A percentile compares a stretch with the other conserved stretches of the same genome.
Evolutionary conservation across 2,797 vertebrate species (phyloP).

Genomic region (Pseudochirops cupreus): DNA sequence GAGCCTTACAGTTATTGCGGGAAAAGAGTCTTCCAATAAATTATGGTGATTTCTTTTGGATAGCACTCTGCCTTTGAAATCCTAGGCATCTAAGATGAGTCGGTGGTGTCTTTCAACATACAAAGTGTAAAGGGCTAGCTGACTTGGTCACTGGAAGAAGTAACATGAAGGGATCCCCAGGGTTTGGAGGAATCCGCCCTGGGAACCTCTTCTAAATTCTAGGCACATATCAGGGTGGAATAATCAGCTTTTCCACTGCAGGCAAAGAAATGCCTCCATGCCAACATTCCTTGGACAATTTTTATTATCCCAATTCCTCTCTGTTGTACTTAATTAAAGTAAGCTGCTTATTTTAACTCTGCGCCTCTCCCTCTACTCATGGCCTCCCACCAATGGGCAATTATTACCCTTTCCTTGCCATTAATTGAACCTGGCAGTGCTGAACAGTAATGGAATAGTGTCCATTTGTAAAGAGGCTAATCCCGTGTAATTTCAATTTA

Average conservation of each 20-base stretch:
- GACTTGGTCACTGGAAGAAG: not conserved
- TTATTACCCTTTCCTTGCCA: not conserved
- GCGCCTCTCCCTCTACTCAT: not conserved
- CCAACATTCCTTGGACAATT: not conserved
- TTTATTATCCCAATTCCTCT: not conserved
- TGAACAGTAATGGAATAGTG: not conserved
- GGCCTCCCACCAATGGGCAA: not conserved
- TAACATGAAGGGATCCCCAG: not conserved
- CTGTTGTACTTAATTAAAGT: not conserved
- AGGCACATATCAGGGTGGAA: not conserved
- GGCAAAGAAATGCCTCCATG: not conserved
- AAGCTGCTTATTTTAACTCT: not conserved
- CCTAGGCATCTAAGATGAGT: not conserved
- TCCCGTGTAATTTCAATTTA: constrained; percentile 5
- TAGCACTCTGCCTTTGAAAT: not conserved
- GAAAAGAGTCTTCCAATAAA: not conserved
- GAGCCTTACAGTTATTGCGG: not conserved
- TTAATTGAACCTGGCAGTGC: not conserved
- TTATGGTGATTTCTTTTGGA: not conserved
- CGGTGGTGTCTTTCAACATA: not conserved
- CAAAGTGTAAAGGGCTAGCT: not conserved
- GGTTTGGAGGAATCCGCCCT: not conserved
- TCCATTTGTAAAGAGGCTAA: constrained; percentile 6
- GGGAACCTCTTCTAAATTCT: not conserved
- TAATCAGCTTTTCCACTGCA: not conserved